A percentile compares a stretch with the other conserved stretches of the same genome.
phyloP scores from a whole-genome alignment of 2,113 vertebrate species.

The Pavo muticus region DNA sequence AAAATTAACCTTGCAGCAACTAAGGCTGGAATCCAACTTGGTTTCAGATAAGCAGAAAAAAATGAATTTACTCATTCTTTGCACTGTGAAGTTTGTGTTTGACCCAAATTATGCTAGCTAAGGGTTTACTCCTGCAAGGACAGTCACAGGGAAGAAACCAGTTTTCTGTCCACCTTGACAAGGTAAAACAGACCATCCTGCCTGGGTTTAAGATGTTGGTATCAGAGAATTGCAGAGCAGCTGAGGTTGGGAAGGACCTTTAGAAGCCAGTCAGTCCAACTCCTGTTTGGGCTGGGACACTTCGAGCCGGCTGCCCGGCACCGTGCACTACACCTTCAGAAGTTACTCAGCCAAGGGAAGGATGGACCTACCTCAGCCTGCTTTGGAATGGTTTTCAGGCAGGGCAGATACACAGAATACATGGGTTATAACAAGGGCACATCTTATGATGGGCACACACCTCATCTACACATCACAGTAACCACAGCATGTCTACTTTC shows the following conservation, averaged over 20 bases:
- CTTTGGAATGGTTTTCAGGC: neutral
- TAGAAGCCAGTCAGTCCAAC: neutral
- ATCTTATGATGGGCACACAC: neutral
- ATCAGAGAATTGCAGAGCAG: neutral
- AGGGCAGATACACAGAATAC: neutral
- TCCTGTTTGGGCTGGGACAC: neutral
- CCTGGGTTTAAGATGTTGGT: neutral
- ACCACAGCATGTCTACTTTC: neutral
- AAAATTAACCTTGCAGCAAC: slow-evolving; percentile 33
- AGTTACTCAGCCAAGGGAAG: neutral
- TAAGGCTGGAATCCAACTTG: neutral
- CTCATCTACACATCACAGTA: fast-evolving
- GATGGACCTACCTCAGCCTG: neutral
- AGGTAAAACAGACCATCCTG: neutral
- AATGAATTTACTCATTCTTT: neutral
- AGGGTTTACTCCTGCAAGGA: neutral
- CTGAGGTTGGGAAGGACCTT: neutral
- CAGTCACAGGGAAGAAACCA: neutral
- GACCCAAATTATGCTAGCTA: neutral
- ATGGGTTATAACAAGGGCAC: neutral
- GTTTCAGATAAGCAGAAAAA: slow-evolving; percentile 7
- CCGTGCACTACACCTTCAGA: neutral
- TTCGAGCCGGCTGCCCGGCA: neutral
- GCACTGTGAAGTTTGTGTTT: neutral
- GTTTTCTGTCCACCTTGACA: neutral